Percentiles rank a stretch among this genome's conserved stretches.
phyloP scores from a whole-genome alignment of 2,113 vertebrate species.

The Piprites chloris region DNA sequence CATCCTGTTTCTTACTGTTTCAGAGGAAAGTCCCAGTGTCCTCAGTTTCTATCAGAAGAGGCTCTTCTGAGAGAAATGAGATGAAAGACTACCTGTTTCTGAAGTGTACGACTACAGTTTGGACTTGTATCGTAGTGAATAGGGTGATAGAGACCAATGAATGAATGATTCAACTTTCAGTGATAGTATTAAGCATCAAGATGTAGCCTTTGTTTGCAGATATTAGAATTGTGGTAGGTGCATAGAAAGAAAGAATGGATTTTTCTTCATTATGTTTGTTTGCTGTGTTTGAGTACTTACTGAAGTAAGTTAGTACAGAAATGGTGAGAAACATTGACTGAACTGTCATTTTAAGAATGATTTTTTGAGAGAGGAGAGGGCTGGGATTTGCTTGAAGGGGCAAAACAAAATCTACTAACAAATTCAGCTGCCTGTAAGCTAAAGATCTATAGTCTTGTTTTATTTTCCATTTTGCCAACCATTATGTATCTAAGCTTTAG shows the following conservation, averaged over 20 bases:
- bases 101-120: neutral
- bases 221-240: neutral
- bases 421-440: neutral
- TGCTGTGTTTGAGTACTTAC: neutral
- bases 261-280: neutral
- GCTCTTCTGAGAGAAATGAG: neutral
- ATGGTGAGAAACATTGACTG: neutral
- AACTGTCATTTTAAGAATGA: neutral
- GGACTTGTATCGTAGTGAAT: neutral
- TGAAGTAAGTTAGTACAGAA: neutral
- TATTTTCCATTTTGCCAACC: neutral
- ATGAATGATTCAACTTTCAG: neutral
- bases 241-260: neutral
- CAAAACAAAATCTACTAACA: neutral
- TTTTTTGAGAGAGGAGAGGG: neutral
- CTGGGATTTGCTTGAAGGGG: neutral
- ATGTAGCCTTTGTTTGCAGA: neutral
- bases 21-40: neutral
- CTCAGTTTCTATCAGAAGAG: neutral
- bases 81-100: neutral
- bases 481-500: neutral
- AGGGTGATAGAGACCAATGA: neutral
- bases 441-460: neutral
- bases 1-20: neutral
- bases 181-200: neutral